phyloP scores from a whole-genome alignment of 2,888 invertebrate species.

The Trichopria drosophilae region DNA sequence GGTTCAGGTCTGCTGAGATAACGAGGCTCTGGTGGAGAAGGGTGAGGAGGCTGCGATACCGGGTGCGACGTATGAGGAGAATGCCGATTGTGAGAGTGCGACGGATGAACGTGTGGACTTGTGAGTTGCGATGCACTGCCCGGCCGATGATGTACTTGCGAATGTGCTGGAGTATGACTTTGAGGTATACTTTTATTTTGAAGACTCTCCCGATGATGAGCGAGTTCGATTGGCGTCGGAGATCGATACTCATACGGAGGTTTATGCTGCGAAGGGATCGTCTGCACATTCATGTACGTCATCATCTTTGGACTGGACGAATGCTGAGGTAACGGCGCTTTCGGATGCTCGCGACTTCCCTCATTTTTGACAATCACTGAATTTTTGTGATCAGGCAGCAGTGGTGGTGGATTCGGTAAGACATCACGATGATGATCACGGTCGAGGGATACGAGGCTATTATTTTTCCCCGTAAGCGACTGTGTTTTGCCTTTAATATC shows the following conservation, averaged over 20 bases:
- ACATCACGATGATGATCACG: constrained; percentile 54
- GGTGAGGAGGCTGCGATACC: constrained; percentile 51
- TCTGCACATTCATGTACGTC: constrained; percentile 54
- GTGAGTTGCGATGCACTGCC: constrained; percentile 31
- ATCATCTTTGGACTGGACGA: constrained; percentile 56
- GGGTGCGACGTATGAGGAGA: constrained; percentile 48
- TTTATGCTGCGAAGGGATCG: constrained; percentile 50
- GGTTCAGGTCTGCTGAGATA: constrained; percentile 53
- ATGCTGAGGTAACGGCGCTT: constrained; percentile 58
- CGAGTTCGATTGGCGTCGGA: constrained; percentile 59
- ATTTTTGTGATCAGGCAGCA: constrained; percentile 72
- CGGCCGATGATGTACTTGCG: constrained; percentile 42
- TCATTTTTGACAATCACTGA: constrained; percentile 82
- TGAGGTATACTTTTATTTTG: constrained; percentile 48
- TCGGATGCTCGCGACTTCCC: constrained; percentile 62
- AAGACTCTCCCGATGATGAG: constrained; percentile 56
- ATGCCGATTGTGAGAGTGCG: constrained; percentile 58
- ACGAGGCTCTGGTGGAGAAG: constrained; percentile 52
- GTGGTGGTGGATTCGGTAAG: constrained; percentile 69
- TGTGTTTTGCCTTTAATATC: constrained; percentile 66
- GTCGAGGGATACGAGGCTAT: constrained; percentile 50
- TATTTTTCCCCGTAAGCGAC: constrained; percentile 51
- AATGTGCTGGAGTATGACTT: constrained; percentile 40
- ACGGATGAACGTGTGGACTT: constrained; percentile 45
- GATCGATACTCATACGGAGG: constrained; percentile 55